These are phyloP conservation scores for Caenorhabditis japonica DNA, from an alignment of 2,888 invertebrate species.

Conservation along the genomic window DNA sequence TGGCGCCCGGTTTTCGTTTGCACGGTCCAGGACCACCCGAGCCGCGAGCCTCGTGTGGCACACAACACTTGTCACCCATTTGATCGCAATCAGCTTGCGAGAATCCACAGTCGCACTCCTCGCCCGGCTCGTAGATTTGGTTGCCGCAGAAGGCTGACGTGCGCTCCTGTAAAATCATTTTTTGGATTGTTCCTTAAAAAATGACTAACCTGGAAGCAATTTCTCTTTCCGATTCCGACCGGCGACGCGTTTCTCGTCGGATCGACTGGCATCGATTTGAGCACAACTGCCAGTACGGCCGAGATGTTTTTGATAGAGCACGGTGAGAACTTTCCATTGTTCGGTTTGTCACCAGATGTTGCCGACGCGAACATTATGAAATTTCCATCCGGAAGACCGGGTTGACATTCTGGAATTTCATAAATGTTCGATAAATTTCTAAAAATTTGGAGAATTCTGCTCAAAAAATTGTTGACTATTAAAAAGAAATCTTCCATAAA, in stretches of 20 bases:
- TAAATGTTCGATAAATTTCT: not conserved
- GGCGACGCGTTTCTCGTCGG: conserved; percentile 64
- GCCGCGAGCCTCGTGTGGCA: conserved; percentile 81
- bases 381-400: conserved; percentile 92
- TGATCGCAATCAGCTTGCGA: conserved; percentile 86
- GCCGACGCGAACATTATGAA: conserved; percentile 98
- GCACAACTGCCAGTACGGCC: conserved; percentile 72
- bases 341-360: conserved; percentile 95
- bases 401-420: conserved; percentile 83
- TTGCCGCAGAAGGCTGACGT: conserved; percentile 98
- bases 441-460: not conserved
- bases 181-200: no score
- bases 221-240: conserved; percentile 84
- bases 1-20: conserved; percentile 81
- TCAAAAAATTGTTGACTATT: no score
- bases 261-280: conserved; percentile 70
- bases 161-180: no score
- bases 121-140: conserved; percentile 96
- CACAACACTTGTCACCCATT: conserved; percentile 82
- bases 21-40: conserved; percentile 80
- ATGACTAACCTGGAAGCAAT: conserved; percentile 96
- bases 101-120: conserved; percentile 97
- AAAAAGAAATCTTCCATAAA: no score
- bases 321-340: conserved; percentile 90
- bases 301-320: conserved; percentile 69